Conservation (phyloP, 2,888 invertebrate species). For the Hybos culiciformis region DNA sequence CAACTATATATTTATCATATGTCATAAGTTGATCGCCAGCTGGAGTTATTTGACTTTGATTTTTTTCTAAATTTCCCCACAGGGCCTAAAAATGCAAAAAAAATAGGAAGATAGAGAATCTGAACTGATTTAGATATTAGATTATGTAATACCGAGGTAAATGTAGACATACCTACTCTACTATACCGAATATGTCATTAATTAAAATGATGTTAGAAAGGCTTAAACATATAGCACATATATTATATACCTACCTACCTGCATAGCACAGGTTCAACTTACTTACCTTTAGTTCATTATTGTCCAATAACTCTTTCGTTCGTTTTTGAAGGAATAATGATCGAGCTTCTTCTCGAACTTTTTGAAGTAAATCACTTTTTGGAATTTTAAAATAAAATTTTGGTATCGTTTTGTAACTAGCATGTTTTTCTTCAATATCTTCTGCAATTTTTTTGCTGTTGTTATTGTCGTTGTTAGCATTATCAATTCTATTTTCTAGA, state of each 20-base stretch:
- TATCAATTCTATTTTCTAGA: too few relatives aligned
- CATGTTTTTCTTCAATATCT: constrained; percentile 12
- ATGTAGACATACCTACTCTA: too few relatives aligned
- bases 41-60: constrained; percentile 56
- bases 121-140: too few relatives aligned
- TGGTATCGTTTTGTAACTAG: constrained; percentile 46
- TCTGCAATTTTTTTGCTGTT: not conserved
- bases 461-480: not conserved
- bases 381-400: constrained; percentile 67
- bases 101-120: too few relatives aligned
- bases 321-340: constrained; percentile 76
- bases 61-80: constrained; percentile 71
- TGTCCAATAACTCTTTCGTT: constrained; percentile 70
- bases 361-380: constrained; percentile 60
- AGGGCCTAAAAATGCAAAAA: too few relatives aligned
- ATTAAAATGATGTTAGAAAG: too few relatives aligned
- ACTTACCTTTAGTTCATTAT: constrained; percentile 71
- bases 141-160: too few relatives aligned
- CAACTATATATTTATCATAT: constrained; percentile 72
- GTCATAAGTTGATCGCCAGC: constrained; percentile 74
- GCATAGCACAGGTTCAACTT: too few relatives aligned
- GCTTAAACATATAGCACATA: too few relatives aligned
- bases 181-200: too few relatives aligned
- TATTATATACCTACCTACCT: too few relatives aligned
- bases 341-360: constrained; percentile 76